Percentiles rank a stretch among this genome's conserved stretches.
Conservation (phyloP, 1,140 invertebrate species). For the Oryzaephilus surinamensis region DNA sequence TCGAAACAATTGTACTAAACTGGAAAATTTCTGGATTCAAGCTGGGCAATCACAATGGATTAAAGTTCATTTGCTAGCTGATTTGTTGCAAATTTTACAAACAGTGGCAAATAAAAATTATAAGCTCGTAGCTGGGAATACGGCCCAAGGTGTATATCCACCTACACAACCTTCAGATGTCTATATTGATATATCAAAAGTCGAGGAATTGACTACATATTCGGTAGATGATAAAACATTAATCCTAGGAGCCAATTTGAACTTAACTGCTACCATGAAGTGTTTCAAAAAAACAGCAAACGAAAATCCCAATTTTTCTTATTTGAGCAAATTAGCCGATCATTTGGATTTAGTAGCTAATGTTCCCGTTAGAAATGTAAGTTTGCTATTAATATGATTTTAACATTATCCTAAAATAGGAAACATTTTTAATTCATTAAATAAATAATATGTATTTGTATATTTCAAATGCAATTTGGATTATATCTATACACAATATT, state of each 20-base stretch:
- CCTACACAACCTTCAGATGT: constrained; percentile 40
- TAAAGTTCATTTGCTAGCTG: constrained; percentile 19
- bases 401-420: no score
- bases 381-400: not conserved
- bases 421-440: no score
- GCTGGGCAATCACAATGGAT: no score
- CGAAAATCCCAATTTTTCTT: constrained; percentile 39
- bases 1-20: constrained; percentile 6
- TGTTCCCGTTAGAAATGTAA: constrained; percentile 57
- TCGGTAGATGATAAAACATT: constrained; percentile 41
- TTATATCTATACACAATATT: no score
- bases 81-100: constrained; percentile 20
- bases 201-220: constrained; percentile 49
- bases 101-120: constrained; percentile 17
- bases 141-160: constrained; percentile 44
- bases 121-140: constrained; percentile 30
- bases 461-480: no score
- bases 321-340: constrained; percentile 44
- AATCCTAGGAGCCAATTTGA: constrained; percentile 52
- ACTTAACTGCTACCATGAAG: constrained; percentile 52
- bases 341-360: constrained; percentile 59
- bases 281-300: constrained; percentile 40
- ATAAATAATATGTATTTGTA: no score
- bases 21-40: constrained; percentile 1
- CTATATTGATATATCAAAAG: constrained; percentile 61